Percentiles rank a stretch among this genome's conserved stretches.
These are phyloP conservation scores for Blastomussa wellsi DNA, from an alignment of 92 coral and sea anemone species.

Conservation along the genomic window DNA sequence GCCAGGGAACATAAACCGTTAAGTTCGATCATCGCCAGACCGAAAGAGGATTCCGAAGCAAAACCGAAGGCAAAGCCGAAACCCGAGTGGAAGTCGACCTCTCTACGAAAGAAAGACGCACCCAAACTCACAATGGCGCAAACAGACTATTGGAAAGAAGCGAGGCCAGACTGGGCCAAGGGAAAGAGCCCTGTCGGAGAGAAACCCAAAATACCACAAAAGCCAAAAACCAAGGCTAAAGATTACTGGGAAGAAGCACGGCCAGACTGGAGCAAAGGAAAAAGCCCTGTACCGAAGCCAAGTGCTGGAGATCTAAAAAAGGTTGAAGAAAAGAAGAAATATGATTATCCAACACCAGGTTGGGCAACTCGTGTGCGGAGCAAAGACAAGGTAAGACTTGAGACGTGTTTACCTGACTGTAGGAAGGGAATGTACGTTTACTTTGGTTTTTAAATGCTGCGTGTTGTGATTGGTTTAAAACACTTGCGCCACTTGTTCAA, in stretches of 20 bases:
- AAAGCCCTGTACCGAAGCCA: background rate
- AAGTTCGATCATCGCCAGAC: slow-evolving; percentile 5
- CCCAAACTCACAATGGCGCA: slow-evolving; percentile 6
- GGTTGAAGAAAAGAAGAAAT: slow-evolving; percentile 23
- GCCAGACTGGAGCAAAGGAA: slow-evolving; percentile 32
- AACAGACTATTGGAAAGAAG: slow-evolving; percentile 20
- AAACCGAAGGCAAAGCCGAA: slow-evolving; percentile 62
- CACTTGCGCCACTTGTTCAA: too few relatives aligned
- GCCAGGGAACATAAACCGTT: slow-evolving; percentile 1
- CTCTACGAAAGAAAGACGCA: slow-evolving; percentile 33
- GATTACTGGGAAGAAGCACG: slow-evolving; percentile 30
- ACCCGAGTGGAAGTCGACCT: slow-evolving; percentile 51
- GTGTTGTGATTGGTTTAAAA: too few relatives aligned
- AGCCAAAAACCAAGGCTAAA: slow-evolving; percentile 5
- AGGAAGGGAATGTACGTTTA: too few relatives aligned
- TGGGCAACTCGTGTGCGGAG: slow-evolving; percentile 24
- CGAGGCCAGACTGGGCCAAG: slow-evolving; percentile 37
- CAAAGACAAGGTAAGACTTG: slow-evolving; percentile 27
- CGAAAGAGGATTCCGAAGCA: slow-evolving; percentile 1
- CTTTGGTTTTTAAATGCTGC: too few relatives aligned
- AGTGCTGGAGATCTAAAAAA: slow-evolving; percentile 3
- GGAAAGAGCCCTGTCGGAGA: slow-evolving; percentile 22
- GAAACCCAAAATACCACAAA: slow-evolving; percentile 8
- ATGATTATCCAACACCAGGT: background rate
- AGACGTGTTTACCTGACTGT: too few relatives aligned